phyloP scores from a whole-genome alignment of 2,113 vertebrate species.

The Mungos mungo region DNA sequence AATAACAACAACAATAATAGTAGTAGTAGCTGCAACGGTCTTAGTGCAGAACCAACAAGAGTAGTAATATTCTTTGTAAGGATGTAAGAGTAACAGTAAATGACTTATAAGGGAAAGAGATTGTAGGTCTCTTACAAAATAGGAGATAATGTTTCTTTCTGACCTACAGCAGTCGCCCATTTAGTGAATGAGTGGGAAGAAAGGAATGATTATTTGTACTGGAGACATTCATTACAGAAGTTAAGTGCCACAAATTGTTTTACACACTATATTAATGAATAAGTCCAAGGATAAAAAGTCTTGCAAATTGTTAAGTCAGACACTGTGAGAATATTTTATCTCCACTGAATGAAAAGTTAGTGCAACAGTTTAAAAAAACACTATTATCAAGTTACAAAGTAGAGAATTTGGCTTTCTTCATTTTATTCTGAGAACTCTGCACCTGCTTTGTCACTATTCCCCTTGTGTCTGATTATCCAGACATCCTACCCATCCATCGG shows the following conservation, averaged over 20 bases:
- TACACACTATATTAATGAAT: neutral
- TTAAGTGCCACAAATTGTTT: constrained; percentile 18
- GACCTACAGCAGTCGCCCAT: neutral
- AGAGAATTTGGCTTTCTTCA: neutral
- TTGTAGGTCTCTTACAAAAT: neutral
- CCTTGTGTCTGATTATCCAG: neutral
- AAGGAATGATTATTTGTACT: neutral
- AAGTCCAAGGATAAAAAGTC: neutral
- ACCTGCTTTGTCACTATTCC: neutral
- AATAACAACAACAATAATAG: neutral
- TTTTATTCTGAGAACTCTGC: neutral
- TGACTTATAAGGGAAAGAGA: neutral
- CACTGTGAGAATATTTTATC: neutral
- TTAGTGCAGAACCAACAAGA: neutral
- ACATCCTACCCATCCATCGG: neutral
- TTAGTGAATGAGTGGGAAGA: neutral
- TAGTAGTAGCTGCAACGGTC: neutral
- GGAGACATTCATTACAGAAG: constrained; percentile 28
- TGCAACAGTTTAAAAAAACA: neutral
- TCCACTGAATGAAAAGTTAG: neutral
- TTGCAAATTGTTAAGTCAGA: neutral
- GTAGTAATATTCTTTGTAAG: neutral
- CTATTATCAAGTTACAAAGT: neutral
- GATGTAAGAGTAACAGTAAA: neutral
- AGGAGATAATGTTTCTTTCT: neutral